These are phyloP conservation scores for Neolamprologus kungweensis DNA, from an alignment of 2,113 vertebrate species.

Conservation along the genomic window DNA sequence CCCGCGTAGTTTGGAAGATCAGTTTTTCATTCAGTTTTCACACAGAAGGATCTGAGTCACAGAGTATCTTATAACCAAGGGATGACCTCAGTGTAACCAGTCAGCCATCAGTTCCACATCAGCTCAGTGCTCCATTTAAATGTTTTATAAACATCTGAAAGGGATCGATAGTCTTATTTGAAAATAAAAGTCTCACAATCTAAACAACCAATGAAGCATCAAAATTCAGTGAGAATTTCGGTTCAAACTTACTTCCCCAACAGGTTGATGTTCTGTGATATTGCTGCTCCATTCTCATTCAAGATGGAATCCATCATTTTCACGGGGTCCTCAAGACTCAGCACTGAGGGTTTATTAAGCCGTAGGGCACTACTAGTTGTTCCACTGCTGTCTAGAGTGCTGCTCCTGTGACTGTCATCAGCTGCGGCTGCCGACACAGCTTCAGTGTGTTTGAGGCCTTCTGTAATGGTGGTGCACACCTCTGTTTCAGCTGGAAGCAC, in stretches of 20 bases:
- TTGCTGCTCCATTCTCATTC: constrained; percentile 81
- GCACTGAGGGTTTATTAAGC: constrained; percentile 75
- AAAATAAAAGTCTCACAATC: background rate
- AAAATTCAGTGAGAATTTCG: background rate
- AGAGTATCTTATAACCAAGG: background rate
- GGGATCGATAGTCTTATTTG: rapidly evolving
- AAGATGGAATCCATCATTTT: constrained; percentile 98
- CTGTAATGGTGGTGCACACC: constrained; percentile 34
- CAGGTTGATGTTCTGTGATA: constrained; percentile 92
- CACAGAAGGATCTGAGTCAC: background rate
- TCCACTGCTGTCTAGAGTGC: background rate
- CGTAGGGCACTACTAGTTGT: constrained; percentile 75
- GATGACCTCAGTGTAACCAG: background rate
- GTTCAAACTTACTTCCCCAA: constrained; percentile 84
- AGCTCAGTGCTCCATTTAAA: background rate
- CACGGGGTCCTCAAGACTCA: constrained; percentile 84
- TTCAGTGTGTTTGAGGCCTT: background rate
- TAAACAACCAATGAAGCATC: background rate
- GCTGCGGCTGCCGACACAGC: background rate
- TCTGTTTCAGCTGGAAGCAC: constrained; percentile 67
- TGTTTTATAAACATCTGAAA: background rate
- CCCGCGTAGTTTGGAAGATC: background rate
- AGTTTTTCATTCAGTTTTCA: background rate
- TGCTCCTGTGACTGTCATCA: background rate
- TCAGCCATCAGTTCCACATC: background rate